A percentile compares a stretch with the other conserved stretches of the same genome.
phyloP scores from a whole-genome alignment of 2,888 invertebrate genomes.

The Nasonia oneida region DNA sequence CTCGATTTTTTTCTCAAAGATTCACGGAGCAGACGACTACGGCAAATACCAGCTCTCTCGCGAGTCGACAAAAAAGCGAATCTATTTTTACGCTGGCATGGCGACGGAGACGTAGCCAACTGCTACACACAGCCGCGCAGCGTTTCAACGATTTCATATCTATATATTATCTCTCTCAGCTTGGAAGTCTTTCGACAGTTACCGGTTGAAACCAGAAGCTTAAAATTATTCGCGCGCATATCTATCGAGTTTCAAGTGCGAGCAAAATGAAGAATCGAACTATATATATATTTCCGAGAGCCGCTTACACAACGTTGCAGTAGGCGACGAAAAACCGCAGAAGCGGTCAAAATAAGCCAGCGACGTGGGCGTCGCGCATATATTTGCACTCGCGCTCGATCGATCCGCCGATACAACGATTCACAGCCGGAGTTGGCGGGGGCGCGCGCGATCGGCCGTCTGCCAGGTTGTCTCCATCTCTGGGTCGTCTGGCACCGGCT shows the following conservation, averaged over 20 bases:
- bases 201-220: background rate
- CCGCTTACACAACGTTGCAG: constrained; percentile 20
- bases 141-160: background rate
- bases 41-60: background rate
- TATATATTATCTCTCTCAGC: background rate
- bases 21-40: too few relatives aligned
- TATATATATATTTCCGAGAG: background rate
- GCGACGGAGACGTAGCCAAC: background rate
- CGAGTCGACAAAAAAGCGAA: background rate
- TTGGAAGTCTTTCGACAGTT: background rate
- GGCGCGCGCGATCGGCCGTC: background rate
- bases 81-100: background rate
- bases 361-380: background rate
- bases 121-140: background rate
- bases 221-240: background rate
- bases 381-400: background rate
- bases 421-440: background rate
- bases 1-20: too few relatives aligned
- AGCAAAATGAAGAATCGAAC: background rate
- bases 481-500: background rate
- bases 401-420: background rate
- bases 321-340: background rate
- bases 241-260: background rate
- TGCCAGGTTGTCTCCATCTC: constrained; percentile 4
- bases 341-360: background rate